Evolutionary conservation across 2,113 vertebrate genomes (phyloP), one percentile per base, ranked within the genome.

Genomic region (Misgurnus anguillicaudatus): DNA sequence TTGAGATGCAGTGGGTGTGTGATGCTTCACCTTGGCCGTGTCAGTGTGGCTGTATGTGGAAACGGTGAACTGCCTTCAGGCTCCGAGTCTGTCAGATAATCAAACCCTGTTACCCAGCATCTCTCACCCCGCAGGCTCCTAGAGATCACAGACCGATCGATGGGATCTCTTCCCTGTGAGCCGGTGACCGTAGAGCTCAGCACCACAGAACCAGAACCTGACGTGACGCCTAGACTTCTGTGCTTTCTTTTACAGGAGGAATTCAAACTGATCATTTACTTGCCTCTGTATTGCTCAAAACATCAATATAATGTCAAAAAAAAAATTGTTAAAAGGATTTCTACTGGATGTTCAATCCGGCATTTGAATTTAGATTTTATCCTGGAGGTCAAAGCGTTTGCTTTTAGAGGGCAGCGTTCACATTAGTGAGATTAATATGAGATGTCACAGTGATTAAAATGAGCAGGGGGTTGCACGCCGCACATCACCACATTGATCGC

Each of bases 381-480:
- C 17, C 16, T 5, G 31, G 21, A 82, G 77, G 83, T 85, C 83
- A 74, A 48, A 73, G 47, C 47, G 11, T 31, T 8, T 61, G 78
- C 62, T 78, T 82, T 82, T 85, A 65, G 77, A 80, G 80, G 83
- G 67, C 80, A 80, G 51, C 73, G 39, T 58, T 71, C 62, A 78
- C 77, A 82, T 82, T 85, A 85, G 70, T 38, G 78, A 82, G 80
- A 82, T 82, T 80, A 73, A 85, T 85, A 62, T 62, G 31, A 31
- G 62, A 74, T 69, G 77, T 80, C 68, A 75, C 61, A 41, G 53
- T 74, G 67, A 82, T 85, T 85, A 82, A 82, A 77, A 61, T 57
- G 16, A 42, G 60, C 9, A 38, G 53, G n/a, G n/a, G n/a, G n/a
- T n/a, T n/a, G n/a, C n/a, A n/a, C n/a, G n/a, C n/a, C n/a, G n/a